Evolutionary conservation across 2,888 invertebrate species (phyloP), one percentile per base, ranked within the genome.

Genomic region (Coecobrya sp.): DNA sequence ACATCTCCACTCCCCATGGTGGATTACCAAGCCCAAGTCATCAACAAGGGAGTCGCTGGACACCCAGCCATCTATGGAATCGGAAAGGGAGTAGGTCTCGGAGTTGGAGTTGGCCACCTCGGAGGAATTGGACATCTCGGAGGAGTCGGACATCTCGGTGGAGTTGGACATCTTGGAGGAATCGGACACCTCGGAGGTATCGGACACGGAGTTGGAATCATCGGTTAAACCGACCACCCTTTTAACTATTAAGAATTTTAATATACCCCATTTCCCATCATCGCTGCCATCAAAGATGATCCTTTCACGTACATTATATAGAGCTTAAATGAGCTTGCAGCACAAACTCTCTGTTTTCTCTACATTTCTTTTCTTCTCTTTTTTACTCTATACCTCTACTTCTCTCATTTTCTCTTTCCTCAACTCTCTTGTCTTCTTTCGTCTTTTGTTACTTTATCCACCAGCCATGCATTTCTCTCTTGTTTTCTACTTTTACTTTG

Each of bases 1-100:
- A 86, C 70, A 70, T 91, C 27, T 81, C 45, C 27, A 81, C 86
- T 22, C 92, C 92, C 0, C 52, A 11, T 13, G n/a, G n/a, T n/a
- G n/a, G n/a, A n/a, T n/a, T n/a, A n/a, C 90, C 92, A 92, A 86
- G 93, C 93, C 76, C 87, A 93, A 86, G 93, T 93, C 49, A 70
- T 90, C 52, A 92, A 93, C 91, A 93, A 93, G 68, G 93, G 93
- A 87, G 86, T 86, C 19, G 91, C 93, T 52, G 68, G 79, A 16
- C 93, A 93, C 49, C 88, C 84, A 25, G 91, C 90, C 13, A 85
- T 84, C 27, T 70, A 62, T 27, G 85, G 86, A 62, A 22, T 70
- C 30, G 86, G 65, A 11, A 25, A 27, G n/a, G 84, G 70, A 49
- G 16, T 59, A 25, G 84, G 59, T 49, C 45, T 52, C 22, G 62